phyloP scores from a whole-genome alignment of 2,888 invertebrate genomes.

The Pelosia muscerda region DNA sequence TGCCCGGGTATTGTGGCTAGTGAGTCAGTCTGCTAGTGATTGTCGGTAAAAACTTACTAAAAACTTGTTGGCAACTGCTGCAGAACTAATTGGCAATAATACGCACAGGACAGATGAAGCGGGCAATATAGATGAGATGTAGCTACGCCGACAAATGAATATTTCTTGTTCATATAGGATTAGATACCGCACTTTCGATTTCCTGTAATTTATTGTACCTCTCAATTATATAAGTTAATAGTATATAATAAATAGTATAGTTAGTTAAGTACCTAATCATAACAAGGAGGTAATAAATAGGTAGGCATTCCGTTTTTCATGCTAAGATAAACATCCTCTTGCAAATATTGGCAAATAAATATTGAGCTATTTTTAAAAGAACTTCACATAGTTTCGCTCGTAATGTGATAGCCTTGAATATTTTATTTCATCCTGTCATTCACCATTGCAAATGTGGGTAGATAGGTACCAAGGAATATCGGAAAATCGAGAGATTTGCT shows the following conservation, averaged over 20 bases:
- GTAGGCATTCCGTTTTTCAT: constrained; percentile 29
- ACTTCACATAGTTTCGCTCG: constrained; percentile 21
- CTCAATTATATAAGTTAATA: too few species aligned
- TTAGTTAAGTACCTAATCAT: too few species aligned
- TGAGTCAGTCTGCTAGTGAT: constrained; percentile 67
- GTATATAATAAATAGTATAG: too few species aligned
- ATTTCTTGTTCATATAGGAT: background rate
- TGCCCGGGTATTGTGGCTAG: constrained; percentile 56
- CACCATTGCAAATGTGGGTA: constrained; percentile 47
- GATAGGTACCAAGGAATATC: background rate
- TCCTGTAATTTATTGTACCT: background rate
- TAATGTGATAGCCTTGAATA: constrained; percentile 49
- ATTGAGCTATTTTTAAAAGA: constrained; percentile 48
- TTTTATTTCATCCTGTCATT: constrained; percentile 44
- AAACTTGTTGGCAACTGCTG: constrained; percentile 69
- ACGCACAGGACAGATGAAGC: constrained; percentile 39
- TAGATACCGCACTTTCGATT: background rate
- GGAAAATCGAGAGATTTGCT: too few species aligned
- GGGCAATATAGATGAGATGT: constrained; percentile 25
- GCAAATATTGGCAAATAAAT: constrained; percentile 43
- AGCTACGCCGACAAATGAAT: background rate
- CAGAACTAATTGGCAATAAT: constrained; percentile 73
- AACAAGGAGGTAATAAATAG: too few species aligned
- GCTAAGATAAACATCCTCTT: constrained; percentile 47
- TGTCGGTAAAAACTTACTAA: constrained; percentile 63